Conservation (phyloP, 2,888 invertebrate genomes). For the Polyploca ridens region DNA sequence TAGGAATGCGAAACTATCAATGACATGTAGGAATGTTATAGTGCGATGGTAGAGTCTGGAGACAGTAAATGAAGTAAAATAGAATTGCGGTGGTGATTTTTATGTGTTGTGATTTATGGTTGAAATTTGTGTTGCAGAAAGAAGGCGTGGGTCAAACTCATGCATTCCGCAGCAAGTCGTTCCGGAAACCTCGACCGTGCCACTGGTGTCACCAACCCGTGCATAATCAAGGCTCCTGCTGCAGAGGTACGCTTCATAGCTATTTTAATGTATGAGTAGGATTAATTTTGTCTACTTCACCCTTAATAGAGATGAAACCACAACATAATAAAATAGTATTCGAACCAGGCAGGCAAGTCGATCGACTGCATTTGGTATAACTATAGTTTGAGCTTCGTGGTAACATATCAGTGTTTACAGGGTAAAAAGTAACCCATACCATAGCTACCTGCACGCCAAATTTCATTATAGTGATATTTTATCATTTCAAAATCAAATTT, state of each 20-base stretch:
- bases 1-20: constrained; percentile 12
- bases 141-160: constrained; percentile 88
- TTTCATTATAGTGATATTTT: neutral
- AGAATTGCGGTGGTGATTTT: neutral
- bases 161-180: constrained; percentile 89
- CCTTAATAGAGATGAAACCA: no score
- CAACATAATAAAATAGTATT: no score
- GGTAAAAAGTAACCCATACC: no score
- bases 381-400: no score
- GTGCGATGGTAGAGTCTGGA: constrained; percentile 2
- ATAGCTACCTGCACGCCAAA: neutral
- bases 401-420: no score
- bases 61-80: neutral
- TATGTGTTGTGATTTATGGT: constrained; percentile 15
- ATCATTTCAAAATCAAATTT: no score
- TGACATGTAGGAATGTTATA: constrained; percentile 9
- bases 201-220: constrained; percentile 92
- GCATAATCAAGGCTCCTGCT: constrained; percentile 89
- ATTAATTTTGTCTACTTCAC: no score
- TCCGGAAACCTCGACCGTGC: constrained; percentile 90
- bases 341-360: no score
- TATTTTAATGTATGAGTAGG: neutral
- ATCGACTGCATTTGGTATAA: no score
- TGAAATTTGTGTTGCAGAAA: constrained; percentile 82
- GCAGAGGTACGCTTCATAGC: constrained; percentile 84